Base-by-base conservation (phyloP, 2,888 invertebrate species). In the Sylvicola cinctus region DNA sequence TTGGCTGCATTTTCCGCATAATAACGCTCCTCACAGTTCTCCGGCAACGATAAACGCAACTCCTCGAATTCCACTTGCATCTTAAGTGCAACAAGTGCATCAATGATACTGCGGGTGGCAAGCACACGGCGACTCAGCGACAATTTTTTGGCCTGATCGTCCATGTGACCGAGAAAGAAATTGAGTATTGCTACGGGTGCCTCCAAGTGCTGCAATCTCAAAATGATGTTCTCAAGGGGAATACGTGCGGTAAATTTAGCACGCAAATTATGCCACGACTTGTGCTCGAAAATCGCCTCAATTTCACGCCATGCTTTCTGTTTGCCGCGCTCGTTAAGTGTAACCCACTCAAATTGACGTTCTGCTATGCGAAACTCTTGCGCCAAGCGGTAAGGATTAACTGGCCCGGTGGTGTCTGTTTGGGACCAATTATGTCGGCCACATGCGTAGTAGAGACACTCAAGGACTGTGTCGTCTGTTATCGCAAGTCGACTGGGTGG, bases 1-100 rank as follows among this genome's bases (percentile, higher is more conserved):
- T 69, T 64, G 1, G 83, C 52, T 2, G 70, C 69, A 45, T 72
- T 76, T 44, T 80, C 79, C 27, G 77, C 76, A 38, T 76, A 65
- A 43, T 74, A 70, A 43, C 72, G 73, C 3, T 50, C 48, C 16
- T 45, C 51, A 3, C 51, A 44, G 16, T 48, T 42, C 25, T 48
- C 49, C 30, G 58, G 37, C 29, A n/a, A n/a, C n/a, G n/a, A n/a
- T 20, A 4, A 6, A 20, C 20, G 20, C 20, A 8, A 20, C 8
- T 8, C 20, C 20, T 20, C 20, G 8, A 20, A n/a, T n/a, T n/a
- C n/a, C n/a, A n/a, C n/a, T n/a, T n/a, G n/a, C 20, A 23, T 4
- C 10, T 12, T 15, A 6, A 36, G 16, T 2, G 47, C 44, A 0
- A 42, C 50, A 35, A 58, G 42, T 2, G 55, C 51, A 45, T 58